These are phyloP conservation scores for Gopherus flavomarginatus DNA, from an alignment of 2,113 vertebrate species.

Conservation along the genomic window DNA sequence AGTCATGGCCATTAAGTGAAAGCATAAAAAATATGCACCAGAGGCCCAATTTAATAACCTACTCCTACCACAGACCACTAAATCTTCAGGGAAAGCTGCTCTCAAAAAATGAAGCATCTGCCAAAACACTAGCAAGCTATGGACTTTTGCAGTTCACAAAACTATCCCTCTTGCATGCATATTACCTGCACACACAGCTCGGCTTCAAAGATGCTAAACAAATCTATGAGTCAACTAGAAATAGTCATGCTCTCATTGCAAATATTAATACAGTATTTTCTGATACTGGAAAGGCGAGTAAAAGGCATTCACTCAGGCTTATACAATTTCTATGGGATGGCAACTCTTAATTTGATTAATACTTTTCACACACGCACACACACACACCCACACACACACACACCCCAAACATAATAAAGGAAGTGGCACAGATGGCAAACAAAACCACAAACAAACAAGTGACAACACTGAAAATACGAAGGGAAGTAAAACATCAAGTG, in stretches of 20 bases:
- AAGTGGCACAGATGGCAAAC: background rate
- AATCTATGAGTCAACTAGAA: background rate
- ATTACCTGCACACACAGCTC: rapidly evolving
- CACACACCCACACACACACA: too few relatives aligned
- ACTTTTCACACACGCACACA: background rate
- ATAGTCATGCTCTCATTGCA: background rate
- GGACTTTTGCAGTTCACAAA: background rate
- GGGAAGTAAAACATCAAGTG: background rate
- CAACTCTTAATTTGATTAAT: background rate
- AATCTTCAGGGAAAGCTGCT: background rate
- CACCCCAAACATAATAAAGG: background rate
- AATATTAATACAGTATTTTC: background rate
- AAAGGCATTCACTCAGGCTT: background rate
- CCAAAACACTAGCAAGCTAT: background rate
- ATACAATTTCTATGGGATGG: background rate
- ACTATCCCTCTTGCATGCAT: rapidly evolving
- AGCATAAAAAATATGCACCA: rapidly evolving
- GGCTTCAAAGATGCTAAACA: background rate
- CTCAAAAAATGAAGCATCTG: background rate
- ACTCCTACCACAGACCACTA: background rate
- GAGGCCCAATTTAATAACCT: rapidly evolving
- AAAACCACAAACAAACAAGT: background rate
- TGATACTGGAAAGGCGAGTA: background rate
- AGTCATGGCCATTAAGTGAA: background rate
- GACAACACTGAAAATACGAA: background rate